Evolutionary conservation across 2,888 invertebrate genomes (phyloP).

Genomic region (Caenorhabditis doughertyi): DNA sequence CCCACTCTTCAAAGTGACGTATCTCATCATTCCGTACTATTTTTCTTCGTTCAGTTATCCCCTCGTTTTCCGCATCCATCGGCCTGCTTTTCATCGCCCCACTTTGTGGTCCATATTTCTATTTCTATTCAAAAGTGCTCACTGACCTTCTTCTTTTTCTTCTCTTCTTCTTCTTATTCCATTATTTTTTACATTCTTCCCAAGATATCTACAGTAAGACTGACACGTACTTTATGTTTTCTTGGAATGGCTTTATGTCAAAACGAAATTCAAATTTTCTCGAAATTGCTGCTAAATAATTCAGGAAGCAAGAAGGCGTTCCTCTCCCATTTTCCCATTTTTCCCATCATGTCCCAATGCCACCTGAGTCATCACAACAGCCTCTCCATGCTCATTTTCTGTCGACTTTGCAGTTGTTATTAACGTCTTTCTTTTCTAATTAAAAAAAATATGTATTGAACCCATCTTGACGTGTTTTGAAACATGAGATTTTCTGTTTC

Average conservation of each 20-base stretch:
- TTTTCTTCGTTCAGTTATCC: conserved; percentile 13
- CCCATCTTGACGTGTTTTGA: conserved; percentile 14
- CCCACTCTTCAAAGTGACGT: conserved; percentile 29
- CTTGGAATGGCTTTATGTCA: background rate
- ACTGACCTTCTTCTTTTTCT: conserved; percentile 28
- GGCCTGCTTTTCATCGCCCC: conserved; percentile 24
- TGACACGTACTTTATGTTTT: conserved; percentile 36
- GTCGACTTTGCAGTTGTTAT: background rate
- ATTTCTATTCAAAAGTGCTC: conserved; percentile 46
- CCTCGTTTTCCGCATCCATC: conserved; percentile 33
- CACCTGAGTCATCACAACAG: conserved; percentile 22
- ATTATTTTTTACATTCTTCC: background rate
- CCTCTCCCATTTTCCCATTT: background rate
- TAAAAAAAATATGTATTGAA: conserved; percentile 6
- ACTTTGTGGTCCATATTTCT: conserved; percentile 44
- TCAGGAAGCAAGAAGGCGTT: conserved; percentile 6
- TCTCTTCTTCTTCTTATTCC: background rate
- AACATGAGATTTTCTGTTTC: conserved; percentile 9
- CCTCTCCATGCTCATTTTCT: background rate
- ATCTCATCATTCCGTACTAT: conserved; percentile 34
- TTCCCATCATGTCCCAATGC: conserved; percentile 8
- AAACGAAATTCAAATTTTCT: conserved; percentile 33
- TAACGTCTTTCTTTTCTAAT: conserved; percentile 18
- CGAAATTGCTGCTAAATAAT: conserved; percentile 22
- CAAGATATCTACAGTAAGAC: conserved; percentile 15